Evolutionary conservation across 2,797 vertebrate species (phyloP), one percentile per base, ranked within the genome.

Genomic region (Bovichtus diacanthus): DNA sequence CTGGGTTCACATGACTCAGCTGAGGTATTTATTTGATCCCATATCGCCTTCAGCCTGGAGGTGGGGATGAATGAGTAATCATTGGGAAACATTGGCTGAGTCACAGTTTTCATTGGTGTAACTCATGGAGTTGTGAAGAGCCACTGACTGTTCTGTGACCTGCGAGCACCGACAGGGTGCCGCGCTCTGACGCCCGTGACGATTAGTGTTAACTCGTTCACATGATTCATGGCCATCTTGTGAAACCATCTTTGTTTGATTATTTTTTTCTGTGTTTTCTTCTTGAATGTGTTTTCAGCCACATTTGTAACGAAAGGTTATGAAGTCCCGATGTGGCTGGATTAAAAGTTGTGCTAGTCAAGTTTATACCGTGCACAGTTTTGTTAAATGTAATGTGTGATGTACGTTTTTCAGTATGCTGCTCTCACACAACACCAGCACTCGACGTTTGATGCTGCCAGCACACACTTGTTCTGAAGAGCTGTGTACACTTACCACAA

Each of bases 381-480:
- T 81, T 79, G 73, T 88, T 84, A 56, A 82, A 60, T 70, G 86
- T 89, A 50, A 70, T 8, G 29, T 84, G 78, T 83, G 76, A 79
- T 71, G 73, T 90, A 66, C 85, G 83, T 59, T 80, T 89, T 56
- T 81, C 56, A 2, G n/a, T 86, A 21, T 75, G 87, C 79, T 87
- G 83, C 72, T 70, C 56, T 71, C 39, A 70, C 69, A 81, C 71
- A 34, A 70, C 47, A 54, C n/a, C n/a, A 80, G 25, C 73, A 67
- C 46, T 75, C 49, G 84, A 66, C 58, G 54, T 38, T 67, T 16
- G 51, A 83, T 68, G 84, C 81, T 88, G 86, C 86, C 83, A 71
- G 63, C 75, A 65, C 70, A 72, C 53, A 77, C 67, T 41, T 44
- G 43, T 54, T 67, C 62, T 77, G 23, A 64, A 64, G 74, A 61